Conservation (phyloP, 2,888 invertebrate genomes). For the Stramonita haemastoma region DNA sequence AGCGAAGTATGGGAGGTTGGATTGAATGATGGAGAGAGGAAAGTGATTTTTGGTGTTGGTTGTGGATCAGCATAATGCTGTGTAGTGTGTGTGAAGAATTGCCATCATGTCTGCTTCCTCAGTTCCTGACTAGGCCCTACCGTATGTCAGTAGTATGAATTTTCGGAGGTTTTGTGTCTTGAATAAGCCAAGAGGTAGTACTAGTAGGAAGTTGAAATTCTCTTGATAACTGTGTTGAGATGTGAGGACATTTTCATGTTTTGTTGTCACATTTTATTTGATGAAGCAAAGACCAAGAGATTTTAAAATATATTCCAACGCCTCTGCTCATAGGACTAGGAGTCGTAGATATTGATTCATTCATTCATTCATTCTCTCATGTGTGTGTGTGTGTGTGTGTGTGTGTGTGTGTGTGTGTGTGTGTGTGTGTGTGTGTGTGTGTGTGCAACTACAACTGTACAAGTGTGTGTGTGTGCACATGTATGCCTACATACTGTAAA, state of each 20-base stretch:
- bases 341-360: too few relatives aligned
- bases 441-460: background rate
- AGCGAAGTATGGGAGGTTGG: background rate
- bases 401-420: background rate
- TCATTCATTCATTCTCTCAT: too few relatives aligned
- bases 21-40: background rate
- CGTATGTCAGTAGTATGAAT: background rate
- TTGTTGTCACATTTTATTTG: too few relatives aligned
- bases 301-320: too few relatives aligned
- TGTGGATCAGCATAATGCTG: conserved; percentile 14
- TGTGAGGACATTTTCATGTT: too few relatives aligned
- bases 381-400: background rate
- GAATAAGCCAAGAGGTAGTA: too few relatives aligned
- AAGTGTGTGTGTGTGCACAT: background rate
- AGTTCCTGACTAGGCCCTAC: background rate
- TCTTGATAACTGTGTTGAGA: too few relatives aligned
- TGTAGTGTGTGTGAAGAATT: conserved; percentile 1
- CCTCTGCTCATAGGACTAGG: too few relatives aligned
- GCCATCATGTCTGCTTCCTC: conserved; percentile 3
- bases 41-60: background rate
- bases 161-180: too few relatives aligned
- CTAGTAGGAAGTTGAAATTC: too few relatives aligned
- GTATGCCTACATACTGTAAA: too few relatives aligned
- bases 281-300: too few relatives aligned
- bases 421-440: background rate